Evolutionary conservation across 2,888 invertebrate species (phyloP).

Genomic region (Ophion obscuratus): DNA sequence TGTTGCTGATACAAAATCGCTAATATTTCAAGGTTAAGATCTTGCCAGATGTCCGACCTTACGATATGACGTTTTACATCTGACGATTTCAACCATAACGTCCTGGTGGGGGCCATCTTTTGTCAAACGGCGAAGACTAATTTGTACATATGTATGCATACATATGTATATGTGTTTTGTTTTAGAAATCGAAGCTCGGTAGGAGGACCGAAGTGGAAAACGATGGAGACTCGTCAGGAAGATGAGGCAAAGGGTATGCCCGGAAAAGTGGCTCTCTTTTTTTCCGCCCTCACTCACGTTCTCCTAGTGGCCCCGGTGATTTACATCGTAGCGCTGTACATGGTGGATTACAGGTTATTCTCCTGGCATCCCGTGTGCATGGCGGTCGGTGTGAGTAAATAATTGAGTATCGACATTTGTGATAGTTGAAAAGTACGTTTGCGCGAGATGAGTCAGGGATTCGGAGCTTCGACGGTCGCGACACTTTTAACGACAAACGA

Average conservation of each 20-base stretch:
- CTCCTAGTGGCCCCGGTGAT: slow-evolving; percentile 78
- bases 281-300: slow-evolving; percentile 76
- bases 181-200: slow-evolving; percentile 2
- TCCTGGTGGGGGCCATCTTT: too few relatives aligned
- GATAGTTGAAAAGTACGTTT: not conserved
- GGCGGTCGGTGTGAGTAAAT: slow-evolving; percentile 78
- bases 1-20: too few relatives aligned
- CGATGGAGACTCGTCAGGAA: slow-evolving; percentile 71
- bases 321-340: slow-evolving; percentile 77
- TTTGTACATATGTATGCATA: too few relatives aligned
- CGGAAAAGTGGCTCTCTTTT: slow-evolving; percentile 70
- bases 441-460: not conserved
- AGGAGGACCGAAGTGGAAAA: slow-evolving; percentile 41
- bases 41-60: too few relatives aligned
- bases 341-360: slow-evolving; percentile 74
- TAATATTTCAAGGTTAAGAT: too few relatives aligned
- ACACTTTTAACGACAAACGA: too few relatives aligned
- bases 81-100: too few relatives aligned
- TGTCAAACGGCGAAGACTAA: too few relatives aligned
- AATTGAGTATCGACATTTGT: not conserved
- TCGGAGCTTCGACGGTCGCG: too few relatives aligned
- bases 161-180: not conserved
- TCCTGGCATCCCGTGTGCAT: slow-evolving; percentile 82
- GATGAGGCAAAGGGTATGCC: slow-evolving; percentile 71
- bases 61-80: too few relatives aligned